These are phyloP conservation scores for Etheostoma cragini DNA, from an alignment of 2,113 vertebrate genomes.

Conservation along the genomic window DNA sequence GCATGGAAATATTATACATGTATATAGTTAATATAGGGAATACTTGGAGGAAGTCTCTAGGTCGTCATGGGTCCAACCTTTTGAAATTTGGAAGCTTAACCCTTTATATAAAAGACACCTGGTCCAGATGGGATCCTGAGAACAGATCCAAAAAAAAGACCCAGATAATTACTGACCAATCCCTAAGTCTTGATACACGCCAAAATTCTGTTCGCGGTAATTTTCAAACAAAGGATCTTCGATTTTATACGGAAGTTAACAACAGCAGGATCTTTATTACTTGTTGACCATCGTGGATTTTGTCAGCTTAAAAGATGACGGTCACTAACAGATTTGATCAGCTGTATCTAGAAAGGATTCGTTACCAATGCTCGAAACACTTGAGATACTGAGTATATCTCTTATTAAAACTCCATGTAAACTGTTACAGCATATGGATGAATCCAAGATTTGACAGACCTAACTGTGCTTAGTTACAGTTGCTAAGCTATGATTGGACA, in stretches of 20 bases:
- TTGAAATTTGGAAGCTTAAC: background rate
- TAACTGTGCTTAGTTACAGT: background rate
- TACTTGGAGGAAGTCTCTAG: no score
- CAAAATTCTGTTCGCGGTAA: background rate
- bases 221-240: background rate
- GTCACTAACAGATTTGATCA: background rate
- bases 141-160: background rate
- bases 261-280: background rate
- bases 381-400: background rate
- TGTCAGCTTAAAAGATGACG: background rate
- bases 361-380: background rate
- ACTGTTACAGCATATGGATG: background rate
- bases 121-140: background rate
- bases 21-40: background rate
- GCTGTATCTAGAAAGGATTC: background rate
- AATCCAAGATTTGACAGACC: background rate
- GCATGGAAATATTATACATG: background rate
- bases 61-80: background rate
- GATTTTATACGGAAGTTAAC: background rate
- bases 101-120: background rate
- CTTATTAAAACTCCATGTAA: background rate
- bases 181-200: no score
- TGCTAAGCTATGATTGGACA: conserved; percentile 3
- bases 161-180: background rate
- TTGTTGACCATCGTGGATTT: background rate